These are phyloP conservation scores for Trimorus sp. DNA, from an alignment of 2,888 invertebrate genomes.

Conservation along the genomic window DNA sequence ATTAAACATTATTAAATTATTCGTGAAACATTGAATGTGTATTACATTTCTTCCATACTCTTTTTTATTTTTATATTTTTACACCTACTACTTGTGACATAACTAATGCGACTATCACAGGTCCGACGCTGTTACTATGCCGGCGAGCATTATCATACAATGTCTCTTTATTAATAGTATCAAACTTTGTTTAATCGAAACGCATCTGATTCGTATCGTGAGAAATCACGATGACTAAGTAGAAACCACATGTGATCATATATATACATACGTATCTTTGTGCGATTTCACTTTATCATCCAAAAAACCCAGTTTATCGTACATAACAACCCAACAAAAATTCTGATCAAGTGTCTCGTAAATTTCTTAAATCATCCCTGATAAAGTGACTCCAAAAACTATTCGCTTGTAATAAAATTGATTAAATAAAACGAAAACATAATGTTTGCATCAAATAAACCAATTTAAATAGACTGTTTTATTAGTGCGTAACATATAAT, in stretches of 20 bases:
- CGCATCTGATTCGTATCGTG: slow-evolving; percentile 37
- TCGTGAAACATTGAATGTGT: too few species aligned
- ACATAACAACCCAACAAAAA: neutral
- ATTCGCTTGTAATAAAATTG: too few species aligned
- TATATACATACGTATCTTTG: neutral
- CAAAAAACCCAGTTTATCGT: slow-evolving; percentile 7
- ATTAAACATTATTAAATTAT: too few species aligned
- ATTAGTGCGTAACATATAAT: too few species aligned
- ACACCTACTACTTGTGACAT: slow-evolving; percentile 8
- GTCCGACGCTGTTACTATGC: slow-evolving; percentile 18
- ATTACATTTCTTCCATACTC: too few species aligned
- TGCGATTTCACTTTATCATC: slow-evolving; percentile 38
- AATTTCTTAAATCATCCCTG: too few species aligned
- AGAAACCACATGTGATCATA: slow-evolving; percentile 16
- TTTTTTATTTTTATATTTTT: too few species aligned
- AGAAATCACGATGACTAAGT: slow-evolving; percentile 39
- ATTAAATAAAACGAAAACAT: too few species aligned
- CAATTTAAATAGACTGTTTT: too few species aligned
- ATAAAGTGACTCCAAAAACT: too few species aligned
- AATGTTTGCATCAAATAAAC: too few species aligned
- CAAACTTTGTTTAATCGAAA: slow-evolving; percentile 42
- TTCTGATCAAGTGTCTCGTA: neutral
- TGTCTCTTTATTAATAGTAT: slow-evolving; percentile 43
- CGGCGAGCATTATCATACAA: slow-evolving; percentile 42
- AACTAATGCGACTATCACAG: neutral